Evolutionary conservation across 2,113 vertebrate species (phyloP), one percentile per base, ranked within the genome.

Genomic region (Zapornia atra): DNA sequence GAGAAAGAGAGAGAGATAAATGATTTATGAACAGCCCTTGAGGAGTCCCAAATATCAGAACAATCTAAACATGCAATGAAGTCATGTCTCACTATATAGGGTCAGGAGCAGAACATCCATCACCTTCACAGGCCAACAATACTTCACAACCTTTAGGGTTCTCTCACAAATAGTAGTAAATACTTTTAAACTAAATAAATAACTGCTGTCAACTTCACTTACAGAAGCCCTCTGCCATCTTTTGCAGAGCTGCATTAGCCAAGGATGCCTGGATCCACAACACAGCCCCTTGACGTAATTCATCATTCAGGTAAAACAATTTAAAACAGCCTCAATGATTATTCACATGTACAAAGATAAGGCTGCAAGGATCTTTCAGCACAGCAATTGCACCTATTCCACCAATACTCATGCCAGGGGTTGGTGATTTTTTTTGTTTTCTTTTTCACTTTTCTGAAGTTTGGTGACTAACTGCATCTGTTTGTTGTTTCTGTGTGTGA

Each of bases 1-100:
- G 97, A 97, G 93, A 97, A 92, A 97, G 97, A 97, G 93, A 97
- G 96, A 98, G 96, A 98, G 98, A 98, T 97, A 98, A 98, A 98
- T 98, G 98, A 99, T 99, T 98, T 98, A 98, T 99, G 98, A 98
- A 98, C 97, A 98, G 98, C 96, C 98, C 98, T 98, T 98, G 97
- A 98, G 98, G 98, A 98, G 98, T 98, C 97, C 98, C 97, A 98
- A 98, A 98, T 98, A 98, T 98, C 98, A 98, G 97, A 98, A 98
- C 98, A 98, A 98, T 98, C 98, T 98, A 98, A 98, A 98, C 98
- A 98, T 98, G 98, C 98, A 98, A 98, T 98, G 98, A 98, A 98
- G 98, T 98, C 98, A 98, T 98, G 98, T 98, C 98, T 98, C 98
- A 98, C 97, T 97, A 97, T 98, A 97, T 98, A 97, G 97, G 98